A percentile compares a stretch with the other conserved stretches of the same genome.
phyloP scores from a whole-genome alignment of 2,113 vertebrate genomes.

The Oncorhynchus nerka region DNA sequence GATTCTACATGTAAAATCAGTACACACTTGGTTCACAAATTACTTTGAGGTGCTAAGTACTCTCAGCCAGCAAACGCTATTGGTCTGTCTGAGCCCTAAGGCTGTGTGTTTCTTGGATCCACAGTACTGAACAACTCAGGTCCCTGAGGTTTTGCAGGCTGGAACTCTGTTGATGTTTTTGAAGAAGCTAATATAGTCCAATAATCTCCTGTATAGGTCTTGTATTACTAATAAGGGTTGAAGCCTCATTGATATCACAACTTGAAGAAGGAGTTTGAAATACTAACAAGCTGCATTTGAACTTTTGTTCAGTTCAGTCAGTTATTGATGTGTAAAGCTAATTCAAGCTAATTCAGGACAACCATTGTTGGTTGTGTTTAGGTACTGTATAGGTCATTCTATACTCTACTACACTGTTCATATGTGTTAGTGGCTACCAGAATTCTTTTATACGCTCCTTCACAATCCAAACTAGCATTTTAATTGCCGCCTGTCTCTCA shows the following conservation, averaged over 20 bases:
- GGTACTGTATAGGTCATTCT: neutral
- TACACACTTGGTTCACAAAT: too few relatives aligned
- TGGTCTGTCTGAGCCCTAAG: neutral
- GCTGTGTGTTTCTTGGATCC: neutral
- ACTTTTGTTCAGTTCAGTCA: neutral
- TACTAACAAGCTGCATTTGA: too few relatives aligned
- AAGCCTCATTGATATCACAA: neutral
- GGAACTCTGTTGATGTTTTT: neutral
- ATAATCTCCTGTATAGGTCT: neutral
- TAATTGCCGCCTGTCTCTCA: constrained; percentile 15
- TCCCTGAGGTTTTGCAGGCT: neutral
- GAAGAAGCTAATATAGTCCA: neutral
- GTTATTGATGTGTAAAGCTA: neutral
- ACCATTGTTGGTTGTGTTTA: neutral
- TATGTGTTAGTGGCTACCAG: too few relatives aligned
- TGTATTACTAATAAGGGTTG: neutral
- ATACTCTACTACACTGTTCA: neutral
- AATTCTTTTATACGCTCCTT: too few relatives aligned
- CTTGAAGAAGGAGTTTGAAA: neutral
- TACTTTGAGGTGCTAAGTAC: too few relatives aligned
- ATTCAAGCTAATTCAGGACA: neutral
- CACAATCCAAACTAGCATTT: constrained; percentile 12
- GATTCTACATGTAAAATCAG: too few relatives aligned
- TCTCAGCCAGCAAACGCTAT: too few relatives aligned
- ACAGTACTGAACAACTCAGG: neutral